Base-by-base conservation (phyloP, 2,888 invertebrate species). In the Pseudoips prasinana region DNA sequence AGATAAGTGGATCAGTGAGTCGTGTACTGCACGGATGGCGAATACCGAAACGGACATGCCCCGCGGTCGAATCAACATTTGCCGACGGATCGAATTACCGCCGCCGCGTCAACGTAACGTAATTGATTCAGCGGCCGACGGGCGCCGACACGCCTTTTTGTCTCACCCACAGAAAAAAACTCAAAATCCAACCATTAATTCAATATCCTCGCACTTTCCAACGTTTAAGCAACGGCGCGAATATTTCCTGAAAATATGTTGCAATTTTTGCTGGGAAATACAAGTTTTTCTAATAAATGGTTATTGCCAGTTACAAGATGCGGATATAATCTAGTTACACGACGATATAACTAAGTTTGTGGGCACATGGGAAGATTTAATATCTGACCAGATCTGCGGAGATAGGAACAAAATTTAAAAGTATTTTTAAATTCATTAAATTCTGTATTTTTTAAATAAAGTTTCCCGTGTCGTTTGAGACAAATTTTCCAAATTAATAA, bases 1-100 rank as follows among this genome's bases (percentile, higher is more conserved):
- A 27, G 29, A 67, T n/a, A 72, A 73, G 66, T 76, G 56, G 74
- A 80, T 74, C 73, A 77, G 64, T 56, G 62, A 64, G 64, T 54
- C 58, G 49, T 34, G 53, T 46, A 56, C 36, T 41, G 29, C 10
- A 25, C 29, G 34, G 22, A 25, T 36, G 26, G 29, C 30, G 29
- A 19, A 10, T 39, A 44, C 34, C 48, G 44, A 32, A 40, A 28
- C 44, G 64, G 63, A 57, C 63, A 62, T 70, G 68, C 70, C 78
- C 73, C 59, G 73, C 73, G 84, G 81, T 73, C 84, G 64, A 81
- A 85, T 79, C 86, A 88, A 87, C 87, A 84, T 87, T 87, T 86
- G 65, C 85, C 69, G 67, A 73, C 68, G 73, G 82, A 85, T 87
- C 75, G 83, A 84, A 83, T 87, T 88, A 86, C 85, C 71, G 68